phyloP scores from a whole-genome alignment of 1,140 invertebrate genomes.

The Formica exsecta region DNA sequence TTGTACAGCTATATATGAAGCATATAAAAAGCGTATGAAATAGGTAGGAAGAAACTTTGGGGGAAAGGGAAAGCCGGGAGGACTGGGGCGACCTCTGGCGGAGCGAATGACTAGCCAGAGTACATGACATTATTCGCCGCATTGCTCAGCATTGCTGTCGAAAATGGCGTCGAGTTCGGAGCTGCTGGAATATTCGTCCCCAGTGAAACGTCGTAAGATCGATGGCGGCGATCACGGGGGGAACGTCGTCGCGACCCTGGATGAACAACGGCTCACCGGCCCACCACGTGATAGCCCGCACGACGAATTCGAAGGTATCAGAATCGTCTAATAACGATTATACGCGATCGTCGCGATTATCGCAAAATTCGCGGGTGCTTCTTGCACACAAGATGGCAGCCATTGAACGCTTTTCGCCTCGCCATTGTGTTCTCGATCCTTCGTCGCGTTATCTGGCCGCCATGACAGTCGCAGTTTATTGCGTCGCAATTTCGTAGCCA shows the following conservation, averaged over 20 bases:
- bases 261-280: slow-evolving; percentile 79
- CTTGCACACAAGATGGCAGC: slow-evolving; percentile 81
- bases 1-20: too few species aligned
- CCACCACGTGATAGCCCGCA: slow-evolving; percentile 74
- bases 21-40: too few species aligned
- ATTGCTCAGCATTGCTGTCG: slow-evolving; percentile 79
- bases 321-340: slow-evolving; percentile 70
- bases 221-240: slow-evolving; percentile 78
- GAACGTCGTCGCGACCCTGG: slow-evolving; percentile 69
- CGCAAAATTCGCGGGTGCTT: slow-evolving; percentile 73
- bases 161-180: slow-evolving; percentile 87
- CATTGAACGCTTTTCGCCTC: slow-evolving; percentile 53
- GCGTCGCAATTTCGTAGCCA: slow-evolving; percentile 45
- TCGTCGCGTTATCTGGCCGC: slow-evolving; percentile 67
- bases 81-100: slow-evolving; percentile 71
- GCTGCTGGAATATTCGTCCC: slow-evolving; percentile 85
- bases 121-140: slow-evolving; percentile 69
- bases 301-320: slow-evolving; percentile 84
- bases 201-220: slow-evolving; percentile 86
- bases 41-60: neutral
- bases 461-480: slow-evolving; percentile 77
- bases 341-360: slow-evolving; percentile 65
- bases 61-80: neutral
- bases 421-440: slow-evolving; percentile 28
- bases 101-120: slow-evolving; percentile 28